Base-by-base conservation (phyloP, 2,113 vertebrate species). In the Tonatia bakeri region DNA sequence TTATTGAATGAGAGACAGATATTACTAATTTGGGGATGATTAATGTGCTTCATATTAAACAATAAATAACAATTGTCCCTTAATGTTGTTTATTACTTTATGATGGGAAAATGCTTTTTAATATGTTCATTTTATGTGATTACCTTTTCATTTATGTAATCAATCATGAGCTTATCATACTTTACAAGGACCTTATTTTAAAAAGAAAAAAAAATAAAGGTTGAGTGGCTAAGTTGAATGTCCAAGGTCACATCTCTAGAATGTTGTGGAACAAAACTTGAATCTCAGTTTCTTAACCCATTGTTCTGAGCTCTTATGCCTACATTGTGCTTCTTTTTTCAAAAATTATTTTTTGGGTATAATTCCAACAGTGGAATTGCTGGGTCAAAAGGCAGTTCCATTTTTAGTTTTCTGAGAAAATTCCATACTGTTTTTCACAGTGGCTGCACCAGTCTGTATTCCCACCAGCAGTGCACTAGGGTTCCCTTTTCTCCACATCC, bases 31-130 rank as follows among this genome's bases (percentile, higher is more conserved):
- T 76, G 24, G 52, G 19, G 6, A 61, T 90, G 52, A 90, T 87
- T 91, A 83, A 84, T 75, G 61, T 85, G 20, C 73, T 16, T n/a
- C 33, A 92, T 33, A 73, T 28, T 91, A 97, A 91, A 94, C 11
- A 73, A 40, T 96, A 94, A 96, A 95, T 64, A 94, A 65, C 12
- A 93, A 76, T 73, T 75, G 31, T 45, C 8, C 26, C 24, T 95
- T 54, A n/a, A 61, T 91, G 20, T 45, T 93, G 26, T 79, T 0
- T 79, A 61, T 69, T 70, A 43, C 8, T 94, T 65, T 83, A 40
- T 81, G 77, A 56, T n/a, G 81, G 61, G 47, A 90, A 93, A 87
- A 56, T 56, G 14, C 19, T 81, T 28, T 45, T 67, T 75, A 64
- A 50, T 31, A 56, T 14, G 36, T 70, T 91, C 87, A 52, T 69